Conservation (phyloP, 2,888 invertebrate species). For the Abscondita cerata region DNA sequence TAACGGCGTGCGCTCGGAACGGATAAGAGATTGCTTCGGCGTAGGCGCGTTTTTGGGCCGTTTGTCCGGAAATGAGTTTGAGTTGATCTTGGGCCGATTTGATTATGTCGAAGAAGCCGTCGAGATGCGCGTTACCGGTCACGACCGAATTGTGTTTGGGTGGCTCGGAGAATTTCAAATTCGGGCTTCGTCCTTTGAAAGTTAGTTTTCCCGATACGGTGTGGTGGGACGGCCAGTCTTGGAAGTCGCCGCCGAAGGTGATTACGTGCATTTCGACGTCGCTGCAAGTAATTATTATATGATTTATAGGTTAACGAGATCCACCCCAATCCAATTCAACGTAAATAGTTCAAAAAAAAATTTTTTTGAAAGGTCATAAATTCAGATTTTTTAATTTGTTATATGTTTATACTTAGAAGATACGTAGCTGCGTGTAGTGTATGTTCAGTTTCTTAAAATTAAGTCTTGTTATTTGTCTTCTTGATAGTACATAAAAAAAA, state of each 20-base stretch:
- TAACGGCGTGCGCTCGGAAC: conserved; percentile 78
- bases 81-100: conserved; percentile 52
- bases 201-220: conserved; percentile 58
- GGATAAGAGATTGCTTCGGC: conserved; percentile 70
- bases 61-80: conserved; percentile 43
- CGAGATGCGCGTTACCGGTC: conserved; percentile 44
- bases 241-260: conserved; percentile 64
- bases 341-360: no score
- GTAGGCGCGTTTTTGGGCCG: conserved; percentile 63
- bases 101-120: conserved; percentile 46
- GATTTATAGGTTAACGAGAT: no score
- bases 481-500: no score
- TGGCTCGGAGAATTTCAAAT: conserved; percentile 51
- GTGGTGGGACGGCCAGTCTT: conserved; percentile 65
- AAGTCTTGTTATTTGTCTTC: no score
- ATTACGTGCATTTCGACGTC: conserved; percentile 67
- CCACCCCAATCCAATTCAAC: neutral
- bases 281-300: conserved; percentile 54
- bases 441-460: no score
- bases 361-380: no score
- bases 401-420: no score
- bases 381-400: no score
- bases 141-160: conserved; percentile 44
- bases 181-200: conserved; percentile 62
- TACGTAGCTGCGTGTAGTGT: no score